Evolutionary conservation across 2,113 vertebrate species (phyloP).

Genomic region (Irena cyanogastra): DNA sequence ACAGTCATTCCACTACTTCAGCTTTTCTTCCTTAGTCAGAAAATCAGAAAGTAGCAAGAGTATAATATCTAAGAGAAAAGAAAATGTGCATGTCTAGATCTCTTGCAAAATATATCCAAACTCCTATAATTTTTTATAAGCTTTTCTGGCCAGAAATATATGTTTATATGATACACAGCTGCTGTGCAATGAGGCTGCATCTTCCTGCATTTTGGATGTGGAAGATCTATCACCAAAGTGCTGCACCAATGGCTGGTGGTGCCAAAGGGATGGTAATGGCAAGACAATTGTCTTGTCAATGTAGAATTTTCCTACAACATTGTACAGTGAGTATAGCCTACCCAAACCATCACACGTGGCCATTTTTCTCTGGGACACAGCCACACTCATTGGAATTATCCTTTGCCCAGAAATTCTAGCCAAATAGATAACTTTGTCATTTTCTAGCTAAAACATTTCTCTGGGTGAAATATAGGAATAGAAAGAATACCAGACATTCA

Average conservation of each 20-base stretch:
- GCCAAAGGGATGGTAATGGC: not conserved
- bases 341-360: not conserved
- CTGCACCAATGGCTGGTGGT: not conserved
- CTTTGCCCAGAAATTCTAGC: not conserved
- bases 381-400: not conserved
- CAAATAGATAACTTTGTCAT: not conserved
- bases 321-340: not conserved
- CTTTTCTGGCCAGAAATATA: not conserved
- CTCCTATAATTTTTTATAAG: not conserved
- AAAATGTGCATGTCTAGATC: not conserved
- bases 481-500: not conserved
- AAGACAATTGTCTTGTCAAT: not conserved
- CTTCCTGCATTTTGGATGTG: not conserved
- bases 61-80: not conserved
- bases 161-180: not conserved
- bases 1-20: not conserved
- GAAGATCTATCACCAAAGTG: not conserved
- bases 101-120: not conserved
- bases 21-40: not conserved
- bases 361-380: not conserved
- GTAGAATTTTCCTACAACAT: not conserved
- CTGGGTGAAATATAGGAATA: not conserved
- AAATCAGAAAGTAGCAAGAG: not conserved
- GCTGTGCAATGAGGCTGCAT: not conserved
- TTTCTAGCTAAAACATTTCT: not conserved